phyloP scores from a whole-genome alignment of 2,113 vertebrate species.

The Ondatra zibethicus region DNA sequence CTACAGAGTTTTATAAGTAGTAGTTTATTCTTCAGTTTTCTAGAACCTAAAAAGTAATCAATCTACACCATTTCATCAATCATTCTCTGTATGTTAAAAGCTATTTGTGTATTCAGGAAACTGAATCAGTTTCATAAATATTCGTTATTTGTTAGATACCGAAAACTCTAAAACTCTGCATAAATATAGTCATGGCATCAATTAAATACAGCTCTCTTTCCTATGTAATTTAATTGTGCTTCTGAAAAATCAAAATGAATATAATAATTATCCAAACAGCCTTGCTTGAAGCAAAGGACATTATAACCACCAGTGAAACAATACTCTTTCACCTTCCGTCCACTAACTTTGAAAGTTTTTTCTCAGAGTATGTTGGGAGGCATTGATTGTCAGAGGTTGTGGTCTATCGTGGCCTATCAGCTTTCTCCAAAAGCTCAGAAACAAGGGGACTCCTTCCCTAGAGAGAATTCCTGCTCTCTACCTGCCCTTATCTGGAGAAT shows the following conservation, averaged over 20 bases:
- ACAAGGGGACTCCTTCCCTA: neutral
- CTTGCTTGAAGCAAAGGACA: neutral
- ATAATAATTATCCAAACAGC: neutral
- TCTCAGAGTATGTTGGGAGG: neutral
- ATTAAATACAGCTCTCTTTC: neutral
- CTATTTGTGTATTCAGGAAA: neutral
- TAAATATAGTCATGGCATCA: neutral
- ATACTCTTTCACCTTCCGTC: rapidly evolving
- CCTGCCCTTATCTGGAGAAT: neutral
- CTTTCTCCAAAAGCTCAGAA: neutral
- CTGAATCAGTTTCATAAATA: neutral
- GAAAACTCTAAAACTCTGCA: neutral
- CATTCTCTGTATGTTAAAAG: neutral
- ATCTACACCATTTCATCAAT: neutral
- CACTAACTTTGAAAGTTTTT: neutral
- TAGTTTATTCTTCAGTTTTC: neutral
- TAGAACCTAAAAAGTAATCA: neutral
- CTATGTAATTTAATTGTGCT: neutral
- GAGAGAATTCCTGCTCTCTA: neutral
- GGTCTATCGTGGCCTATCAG: neutral
- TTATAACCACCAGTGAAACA: neutral
- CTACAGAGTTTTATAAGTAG: neutral
- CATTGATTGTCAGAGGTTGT: neutral
- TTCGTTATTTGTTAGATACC: neutral
- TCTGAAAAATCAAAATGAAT: neutral